These are phyloP conservation scores for Intellagama lesueurii DNA, from an alignment of 2,797 vertebrate genomes.

Conservation along the genomic window DNA sequence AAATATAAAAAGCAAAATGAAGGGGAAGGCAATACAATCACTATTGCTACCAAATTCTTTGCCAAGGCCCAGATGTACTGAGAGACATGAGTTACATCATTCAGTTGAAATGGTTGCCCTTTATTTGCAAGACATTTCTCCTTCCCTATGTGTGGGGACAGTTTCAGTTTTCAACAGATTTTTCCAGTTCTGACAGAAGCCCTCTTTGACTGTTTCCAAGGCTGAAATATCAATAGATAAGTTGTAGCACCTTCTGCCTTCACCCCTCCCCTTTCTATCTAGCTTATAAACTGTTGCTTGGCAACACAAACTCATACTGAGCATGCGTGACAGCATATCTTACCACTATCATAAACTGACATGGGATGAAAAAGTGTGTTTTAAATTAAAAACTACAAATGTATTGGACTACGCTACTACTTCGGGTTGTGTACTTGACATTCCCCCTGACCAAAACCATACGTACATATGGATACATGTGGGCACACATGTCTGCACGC, in stretches of 20 bases:
- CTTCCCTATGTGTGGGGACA: neutral
- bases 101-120: neutral
- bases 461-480: no score
- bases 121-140: neutral
- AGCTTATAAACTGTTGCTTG: neutral
- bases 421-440: neutral
- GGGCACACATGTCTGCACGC: no score
- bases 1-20: neutral
- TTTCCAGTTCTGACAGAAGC: neutral
- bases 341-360: neutral
- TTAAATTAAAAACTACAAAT: neutral
- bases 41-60: no score
- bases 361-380: neutral
- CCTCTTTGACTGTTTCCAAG: neutral
- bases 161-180: neutral
- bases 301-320: neutral
- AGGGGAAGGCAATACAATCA: no score
- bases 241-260: neutral
- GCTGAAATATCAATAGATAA: neutral
- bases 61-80: neutral
- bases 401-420: neutral
- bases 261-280: neutral
- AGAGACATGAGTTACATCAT: neutral
- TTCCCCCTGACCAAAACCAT: neutral
- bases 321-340: neutral